Evolutionary conservation across 2,888 invertebrate species (phyloP), one percentile per base, ranked within the genome.

Genomic region (Andrena flavipes): DNA sequence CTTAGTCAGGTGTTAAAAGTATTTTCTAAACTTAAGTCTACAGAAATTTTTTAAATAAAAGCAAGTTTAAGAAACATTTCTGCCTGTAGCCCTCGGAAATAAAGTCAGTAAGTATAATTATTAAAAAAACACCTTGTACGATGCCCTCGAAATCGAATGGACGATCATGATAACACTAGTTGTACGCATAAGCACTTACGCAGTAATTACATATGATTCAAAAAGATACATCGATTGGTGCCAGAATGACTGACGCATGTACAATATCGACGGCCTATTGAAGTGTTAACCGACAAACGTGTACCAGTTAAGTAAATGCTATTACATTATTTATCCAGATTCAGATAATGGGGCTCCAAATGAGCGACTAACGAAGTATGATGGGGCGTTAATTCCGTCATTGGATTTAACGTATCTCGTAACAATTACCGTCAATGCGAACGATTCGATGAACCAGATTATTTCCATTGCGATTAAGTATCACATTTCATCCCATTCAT

Each of bases 251-350:
- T 64, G 73, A 76, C 73, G 65, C 30, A 76, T 33, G 54, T 59
- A 73, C 69, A 30, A 70, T 81, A 81, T 35, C 70, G 67, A n/a
- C 65, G 60, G 64, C 69, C 72, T 56, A 30, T 67, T 60, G 26
- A 56, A 74, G 64, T 65, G 63, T 33, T 62, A 83, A 76, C 75
- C 78, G 79, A 75, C 74, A 67, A 82, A 83, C 87, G 82, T 79
- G 82, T 80, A 82, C 84, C 87, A 70, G 83, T 82, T 89, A 89
- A 89, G 89, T 89, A 88, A 90, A 87, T 88, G 88, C 85, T 78
- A 86, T 84, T 85, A 88, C 87, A 88, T 89, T 89, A 89, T 89
- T 89, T 89, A 89, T 84, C 84, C 84, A 63, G 82, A 70, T 73
- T 80, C 82, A 75, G 73, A 82, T 82, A 82, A 85, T 80, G 60